Evolutionary conservation across 2,113 vertebrate species (phyloP).

Genomic region (Pelobates fuscus): DNA sequence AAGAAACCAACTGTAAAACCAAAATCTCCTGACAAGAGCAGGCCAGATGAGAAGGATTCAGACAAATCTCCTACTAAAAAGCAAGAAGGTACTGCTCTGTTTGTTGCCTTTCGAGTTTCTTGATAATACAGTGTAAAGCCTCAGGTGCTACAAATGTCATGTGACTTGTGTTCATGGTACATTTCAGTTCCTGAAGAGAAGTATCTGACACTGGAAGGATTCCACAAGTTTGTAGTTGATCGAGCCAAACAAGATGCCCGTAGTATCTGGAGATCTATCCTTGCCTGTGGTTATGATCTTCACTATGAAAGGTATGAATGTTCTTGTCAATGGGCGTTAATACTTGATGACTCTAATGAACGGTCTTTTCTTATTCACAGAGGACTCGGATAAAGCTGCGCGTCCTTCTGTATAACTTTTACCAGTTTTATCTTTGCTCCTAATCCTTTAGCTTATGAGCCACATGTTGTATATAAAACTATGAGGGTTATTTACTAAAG

Average conservation of each 20-base stretch:
- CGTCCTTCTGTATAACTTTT: too few species aligned
- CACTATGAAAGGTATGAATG: constrained; percentile 95
- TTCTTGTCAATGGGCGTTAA: too few species aligned
- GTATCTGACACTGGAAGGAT: constrained; percentile 92
- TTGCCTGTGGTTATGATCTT: constrained; percentile 93
- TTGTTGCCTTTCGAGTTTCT: neutral
- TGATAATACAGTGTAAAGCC: too few species aligned
- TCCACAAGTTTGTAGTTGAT: constrained; percentile 91
- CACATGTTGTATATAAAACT: too few species aligned
- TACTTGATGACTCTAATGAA: too few species aligned
- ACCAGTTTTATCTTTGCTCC: too few species aligned
- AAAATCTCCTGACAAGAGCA: constrained; percentile 92
- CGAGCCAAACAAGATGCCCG: constrained; percentile 96
- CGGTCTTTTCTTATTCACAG: too few species aligned
- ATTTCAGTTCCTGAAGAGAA: constrained; percentile 90
- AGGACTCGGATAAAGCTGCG: too few species aligned
- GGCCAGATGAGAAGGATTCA: constrained; percentile 92
- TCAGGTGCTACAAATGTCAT: neutral
- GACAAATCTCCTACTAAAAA: constrained; percentile 97
- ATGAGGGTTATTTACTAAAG: too few species aligned
- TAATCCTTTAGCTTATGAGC: too few species aligned
- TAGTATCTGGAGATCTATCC: constrained; percentile 92
- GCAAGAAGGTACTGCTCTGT: constrained; percentile 77
- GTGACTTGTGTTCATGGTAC: neutral
- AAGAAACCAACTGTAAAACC: constrained; percentile 93